phyloP scores from a whole-genome alignment of 2,888 invertebrate genomes.

The Listrodromus nycthemerus region DNA sequence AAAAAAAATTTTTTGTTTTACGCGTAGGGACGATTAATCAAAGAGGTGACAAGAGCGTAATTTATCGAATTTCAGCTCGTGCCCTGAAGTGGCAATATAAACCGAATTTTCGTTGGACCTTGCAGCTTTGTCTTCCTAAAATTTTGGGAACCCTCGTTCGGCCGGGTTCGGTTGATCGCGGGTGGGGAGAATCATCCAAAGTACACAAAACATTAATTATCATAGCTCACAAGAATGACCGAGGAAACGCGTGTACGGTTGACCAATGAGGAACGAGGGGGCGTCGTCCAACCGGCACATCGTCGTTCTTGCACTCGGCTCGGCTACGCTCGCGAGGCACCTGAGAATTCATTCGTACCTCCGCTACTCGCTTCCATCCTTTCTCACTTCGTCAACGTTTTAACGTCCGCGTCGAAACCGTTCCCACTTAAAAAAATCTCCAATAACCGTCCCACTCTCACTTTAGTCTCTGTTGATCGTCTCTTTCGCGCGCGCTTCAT shows the following conservation, averaged over 20 bases:
- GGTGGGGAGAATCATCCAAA: conserved; percentile 48
- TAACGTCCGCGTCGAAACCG: not conserved
- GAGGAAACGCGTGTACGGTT: conserved; percentile 64
- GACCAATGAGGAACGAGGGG: conserved; percentile 76
- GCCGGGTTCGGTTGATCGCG: not conserved
- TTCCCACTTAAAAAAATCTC: not conserved
- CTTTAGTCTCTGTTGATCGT: conserved; percentile 1
- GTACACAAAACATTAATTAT: conserved; percentile 54
- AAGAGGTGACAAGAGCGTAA: no score
- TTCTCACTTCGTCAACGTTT: conserved; percentile 37
- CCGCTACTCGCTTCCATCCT: conserved; percentile 23
- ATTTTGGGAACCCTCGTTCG: not conserved
- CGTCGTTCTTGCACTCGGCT: conserved; percentile 55
- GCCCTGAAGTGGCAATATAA: no score
- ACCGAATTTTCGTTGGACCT: no score
- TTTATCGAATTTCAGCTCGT: no score
- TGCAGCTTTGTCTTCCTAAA: not conserved
- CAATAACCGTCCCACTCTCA: conserved; percentile 9
- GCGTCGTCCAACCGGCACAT: conserved; percentile 70
- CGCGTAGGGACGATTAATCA: no score
- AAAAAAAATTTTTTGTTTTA: no score
- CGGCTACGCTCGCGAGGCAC: not conserved
- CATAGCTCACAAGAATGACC: conserved; percentile 56
- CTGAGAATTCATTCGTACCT: conserved; percentile 17
- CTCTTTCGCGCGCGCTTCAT: conserved; percentile 17